These are phyloP conservation scores for Neoitamus cyanurus DNA, from an alignment of 2,888 invertebrate species.

Conservation along the genomic window DNA sequence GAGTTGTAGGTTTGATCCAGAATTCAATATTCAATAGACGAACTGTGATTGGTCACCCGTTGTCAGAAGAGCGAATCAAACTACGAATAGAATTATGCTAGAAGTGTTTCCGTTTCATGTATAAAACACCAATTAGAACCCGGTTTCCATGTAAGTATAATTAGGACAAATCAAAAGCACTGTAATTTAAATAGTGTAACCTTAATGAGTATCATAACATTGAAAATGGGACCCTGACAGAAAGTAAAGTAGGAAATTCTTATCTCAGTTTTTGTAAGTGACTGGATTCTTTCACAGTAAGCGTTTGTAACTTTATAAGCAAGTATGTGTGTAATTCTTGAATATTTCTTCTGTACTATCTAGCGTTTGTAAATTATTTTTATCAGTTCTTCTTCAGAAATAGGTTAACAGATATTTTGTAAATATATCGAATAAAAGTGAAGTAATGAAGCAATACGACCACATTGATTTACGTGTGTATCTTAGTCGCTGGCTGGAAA, in stretches of 20 bases:
- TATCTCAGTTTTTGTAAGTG: background rate
- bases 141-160: slow-evolving; percentile 14
- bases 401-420: slow-evolving; percentile 25
- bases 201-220: background rate
- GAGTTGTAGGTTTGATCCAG: background rate
- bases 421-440: slow-evolving; percentile 15
- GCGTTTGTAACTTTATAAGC: background rate
- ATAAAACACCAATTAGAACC: slow-evolving; percentile 33
- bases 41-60: slow-evolving; percentile 30
- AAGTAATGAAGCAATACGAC: slow-evolving; percentile 36
- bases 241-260: background rate
- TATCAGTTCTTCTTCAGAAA: background rate
- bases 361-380: background rate
- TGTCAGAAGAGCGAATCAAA: background rate
- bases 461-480: background rate
- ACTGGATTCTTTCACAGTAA: background rate
- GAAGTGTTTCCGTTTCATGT: background rate
- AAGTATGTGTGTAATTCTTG: background rate
- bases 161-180: background rate
- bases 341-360: background rate
- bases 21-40: slow-evolving; percentile 7
- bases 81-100: background rate
- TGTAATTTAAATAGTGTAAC: background rate
- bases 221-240: slow-evolving; percentile 33
- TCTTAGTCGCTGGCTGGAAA: background rate